phyloP scores from a whole-genome alignment of 2,113 vertebrate species.

The Phalacrocorax pelagicus region DNA sequence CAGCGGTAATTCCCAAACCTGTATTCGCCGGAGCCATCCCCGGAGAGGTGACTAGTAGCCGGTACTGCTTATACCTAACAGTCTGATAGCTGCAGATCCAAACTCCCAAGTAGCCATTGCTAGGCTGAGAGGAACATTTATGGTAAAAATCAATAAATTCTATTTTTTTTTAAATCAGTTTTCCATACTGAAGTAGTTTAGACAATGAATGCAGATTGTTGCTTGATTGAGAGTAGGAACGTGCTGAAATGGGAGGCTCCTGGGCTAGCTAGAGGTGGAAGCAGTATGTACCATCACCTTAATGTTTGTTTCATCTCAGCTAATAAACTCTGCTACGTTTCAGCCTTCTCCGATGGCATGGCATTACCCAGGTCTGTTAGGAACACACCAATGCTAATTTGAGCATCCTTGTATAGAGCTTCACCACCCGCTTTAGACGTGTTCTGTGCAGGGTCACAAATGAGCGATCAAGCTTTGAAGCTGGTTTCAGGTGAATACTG shows the following conservation, averaged over 20 bases:
- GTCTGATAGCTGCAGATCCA: neutral
- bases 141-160: neutral
- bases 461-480: neutral
- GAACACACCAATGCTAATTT: neutral
- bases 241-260: neutral
- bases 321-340: neutral
- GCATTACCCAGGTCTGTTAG: neutral
- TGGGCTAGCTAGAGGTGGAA: neutral
- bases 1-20: slow-evolving; percentile 2
- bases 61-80: neutral
- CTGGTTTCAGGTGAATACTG: neutral
- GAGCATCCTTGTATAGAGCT: neutral
- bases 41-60: neutral
- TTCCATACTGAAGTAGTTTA: neutral
- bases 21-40: neutral
- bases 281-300: neutral
- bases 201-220: neutral
- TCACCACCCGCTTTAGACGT: neutral
- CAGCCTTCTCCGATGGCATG: neutral
- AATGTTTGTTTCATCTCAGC: fast-evolving
- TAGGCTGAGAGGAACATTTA: neutral
- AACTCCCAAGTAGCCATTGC: neutral
- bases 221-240: neutral
- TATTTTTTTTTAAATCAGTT: neutral
- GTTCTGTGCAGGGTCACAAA: neutral